Conservation (phyloP, 2,888 invertebrate genomes). For the Mythimna albipuncta region DNA sequence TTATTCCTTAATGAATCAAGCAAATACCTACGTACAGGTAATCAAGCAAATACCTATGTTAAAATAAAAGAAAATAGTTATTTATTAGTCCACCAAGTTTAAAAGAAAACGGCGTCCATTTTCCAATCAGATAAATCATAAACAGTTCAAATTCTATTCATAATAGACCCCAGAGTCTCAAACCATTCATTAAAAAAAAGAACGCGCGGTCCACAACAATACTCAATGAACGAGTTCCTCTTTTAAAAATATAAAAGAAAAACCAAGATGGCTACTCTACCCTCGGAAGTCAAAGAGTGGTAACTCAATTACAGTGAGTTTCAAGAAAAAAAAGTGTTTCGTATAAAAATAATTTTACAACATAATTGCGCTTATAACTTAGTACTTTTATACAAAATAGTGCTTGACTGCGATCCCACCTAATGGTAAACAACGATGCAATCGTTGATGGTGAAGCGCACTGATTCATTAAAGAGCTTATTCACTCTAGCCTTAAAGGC, state of each 20-base stretch:
- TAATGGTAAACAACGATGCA: too few species aligned
- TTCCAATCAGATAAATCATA: not conserved
- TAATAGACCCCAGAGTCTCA: not conserved
- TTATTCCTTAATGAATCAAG: too few species aligned
- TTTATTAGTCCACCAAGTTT: not conserved
- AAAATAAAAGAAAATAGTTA: not conserved
- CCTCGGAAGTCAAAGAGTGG: not conserved
- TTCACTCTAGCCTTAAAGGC: too few species aligned
- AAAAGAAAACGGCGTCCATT: slow-evolving; percentile 17
- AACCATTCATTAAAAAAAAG: slow-evolving; percentile 30
- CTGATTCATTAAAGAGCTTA: too few species aligned
- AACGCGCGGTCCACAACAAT: slow-evolving; percentile 38
- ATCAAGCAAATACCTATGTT: not conserved
- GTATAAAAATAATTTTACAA: not conserved
- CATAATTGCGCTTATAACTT: too few species aligned
- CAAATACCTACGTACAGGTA: too few species aligned
- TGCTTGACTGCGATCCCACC: too few species aligned
- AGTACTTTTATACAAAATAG: too few species aligned
- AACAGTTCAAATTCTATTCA: slow-evolving; percentile 17
- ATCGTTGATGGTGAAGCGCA: too few species aligned
- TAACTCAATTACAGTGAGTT: not conserved
- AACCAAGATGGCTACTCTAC: slow-evolving; percentile 53
- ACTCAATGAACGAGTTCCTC: slow-evolving; percentile 41
- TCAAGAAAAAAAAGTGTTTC: not conserved
- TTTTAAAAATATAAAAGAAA: slow-evolving; percentile 52